These are phyloP conservation scores for Scaptomyza polygonia DNA, from an alignment of 2,888 invertebrate species.

Conservation along the genomic window DNA sequence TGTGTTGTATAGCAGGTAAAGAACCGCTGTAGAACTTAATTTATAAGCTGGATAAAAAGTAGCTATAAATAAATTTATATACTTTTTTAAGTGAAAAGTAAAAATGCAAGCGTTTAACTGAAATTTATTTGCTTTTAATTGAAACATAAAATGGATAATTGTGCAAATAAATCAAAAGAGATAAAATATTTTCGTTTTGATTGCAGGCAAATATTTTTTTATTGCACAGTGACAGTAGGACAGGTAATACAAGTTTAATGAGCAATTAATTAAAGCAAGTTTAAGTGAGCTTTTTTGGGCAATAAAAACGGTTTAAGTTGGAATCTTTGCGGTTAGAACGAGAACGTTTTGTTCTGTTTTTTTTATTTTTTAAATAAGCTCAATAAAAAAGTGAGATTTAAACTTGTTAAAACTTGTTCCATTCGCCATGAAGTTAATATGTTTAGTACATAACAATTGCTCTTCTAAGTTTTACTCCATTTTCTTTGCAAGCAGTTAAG, in stretches of 20 bases:
- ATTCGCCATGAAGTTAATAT: neutral
- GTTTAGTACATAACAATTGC: neutral
- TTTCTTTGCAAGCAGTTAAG: neutral
- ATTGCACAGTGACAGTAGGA: constrained; percentile 18
- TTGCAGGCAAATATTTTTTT: constrained; percentile 1
- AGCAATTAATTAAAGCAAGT: constrained; percentile 23
- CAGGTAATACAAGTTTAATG: constrained; percentile 30
- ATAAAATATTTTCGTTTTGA: neutral
- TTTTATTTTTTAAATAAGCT: neutral
- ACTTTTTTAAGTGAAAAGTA: too few relatives aligned
- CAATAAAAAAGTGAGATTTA: neutral
- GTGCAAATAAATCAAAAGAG: neutral
- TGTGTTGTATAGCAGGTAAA: neutral
- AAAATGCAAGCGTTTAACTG: neutral
- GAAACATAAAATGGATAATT: neutral
- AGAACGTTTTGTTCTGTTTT: neutral
- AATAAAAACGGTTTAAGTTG: constrained; percentile 4
- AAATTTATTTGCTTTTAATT: neutral
- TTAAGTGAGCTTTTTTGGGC: constrained; percentile 6
- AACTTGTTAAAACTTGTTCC: neutral
- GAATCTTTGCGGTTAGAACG: neutral
- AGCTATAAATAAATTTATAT: constrained; percentile 4
- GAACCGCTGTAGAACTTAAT: neutral
- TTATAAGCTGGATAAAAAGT: constrained; percentile 6
- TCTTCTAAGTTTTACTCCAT: neutral